Percentiles rank a stretch among this genome's conserved stretches.
These are phyloP conservation scores for Cephus pulcher DNA, from an alignment of 2,888 invertebrate genomes.

Conservation along the genomic window DNA sequence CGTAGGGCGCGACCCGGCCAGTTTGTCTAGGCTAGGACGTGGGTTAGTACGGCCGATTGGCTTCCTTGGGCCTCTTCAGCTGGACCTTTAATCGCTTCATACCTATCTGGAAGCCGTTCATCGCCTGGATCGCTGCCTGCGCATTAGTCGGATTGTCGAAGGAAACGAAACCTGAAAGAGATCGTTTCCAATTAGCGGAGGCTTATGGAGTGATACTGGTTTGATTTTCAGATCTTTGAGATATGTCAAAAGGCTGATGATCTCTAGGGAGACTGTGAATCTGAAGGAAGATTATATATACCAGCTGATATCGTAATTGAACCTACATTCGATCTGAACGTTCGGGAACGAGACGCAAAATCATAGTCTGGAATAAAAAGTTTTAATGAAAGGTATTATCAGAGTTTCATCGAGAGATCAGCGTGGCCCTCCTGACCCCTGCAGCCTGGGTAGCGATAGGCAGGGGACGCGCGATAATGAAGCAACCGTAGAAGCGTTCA, in stretches of 20 bases:
- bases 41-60: conserved; percentile 97
- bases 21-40: conserved; percentile 73
- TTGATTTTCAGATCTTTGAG: neutral
- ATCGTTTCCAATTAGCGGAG: conserved; percentile 9
- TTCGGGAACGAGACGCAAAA: neutral
- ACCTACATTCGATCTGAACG: neutral
- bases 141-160: conserved; percentile 99
- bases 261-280: neutral
- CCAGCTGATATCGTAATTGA: neutral
- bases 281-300: neutral
- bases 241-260: neutral
- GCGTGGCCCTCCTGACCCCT: neutral
- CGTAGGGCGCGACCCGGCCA: conserved; percentile 60
- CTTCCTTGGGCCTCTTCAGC: conserved; percentile 98
- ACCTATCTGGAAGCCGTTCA: conserved; percentile 99
- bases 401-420: conserved; percentile 41
- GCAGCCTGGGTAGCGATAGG: conserved; percentile 24
- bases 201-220: neutral
- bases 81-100: conserved; percentile 99
- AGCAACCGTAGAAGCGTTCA: conserved; percentile 26
- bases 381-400: conserved; percentile 54
- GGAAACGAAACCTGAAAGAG: conserved; percentile 92
- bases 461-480: conserved; percentile 45
- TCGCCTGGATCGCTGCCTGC: conserved; percentile 98
- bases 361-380: conserved; percentile 44